Percentiles rank a stretch among this genome's conserved stretches.
These are phyloP conservation scores for Caenorhabditis wallacei DNA, from an alignment of 2,888 invertebrate genomes.

Conservation along the genomic window DNA sequence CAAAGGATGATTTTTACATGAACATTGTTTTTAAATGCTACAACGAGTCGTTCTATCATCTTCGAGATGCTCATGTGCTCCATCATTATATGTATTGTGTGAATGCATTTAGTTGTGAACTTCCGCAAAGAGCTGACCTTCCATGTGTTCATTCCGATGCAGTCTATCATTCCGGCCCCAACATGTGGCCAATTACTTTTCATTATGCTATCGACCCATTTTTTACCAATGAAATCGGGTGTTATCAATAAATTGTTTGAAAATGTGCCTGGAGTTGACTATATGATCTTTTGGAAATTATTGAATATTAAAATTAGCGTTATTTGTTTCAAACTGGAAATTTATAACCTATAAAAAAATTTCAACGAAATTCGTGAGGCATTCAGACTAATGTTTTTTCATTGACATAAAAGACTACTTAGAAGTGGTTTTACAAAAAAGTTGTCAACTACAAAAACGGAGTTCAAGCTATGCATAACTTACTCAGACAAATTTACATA, in stretches of 20 bases:
- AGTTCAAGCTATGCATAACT: too few species aligned
- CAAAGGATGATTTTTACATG: slow-evolving; percentile 30
- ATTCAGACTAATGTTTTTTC: too few species aligned
- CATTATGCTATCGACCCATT: slow-evolving; percentile 17
- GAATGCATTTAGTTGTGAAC: slow-evolving; percentile 47
- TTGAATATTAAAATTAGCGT: too few species aligned
- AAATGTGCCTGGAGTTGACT: too few species aligned
- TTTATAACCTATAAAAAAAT: too few species aligned
- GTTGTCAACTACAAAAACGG: too few species aligned
- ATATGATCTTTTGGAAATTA: too few species aligned
- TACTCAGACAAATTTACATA: too few species aligned
- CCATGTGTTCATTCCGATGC: slow-evolving; percentile 57
- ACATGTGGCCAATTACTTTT: slow-evolving; percentile 53
- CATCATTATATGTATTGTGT: slow-evolving; percentile 19
- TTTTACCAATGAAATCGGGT: slow-evolving; percentile 40
- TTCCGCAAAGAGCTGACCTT: slow-evolving; percentile 44
- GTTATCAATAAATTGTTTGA: slow-evolving; percentile 59
- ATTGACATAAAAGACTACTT: too few species aligned
- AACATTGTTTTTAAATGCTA: slow-evolving; percentile 58
- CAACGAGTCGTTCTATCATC: slow-evolving; percentile 38
- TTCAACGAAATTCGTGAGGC: too few species aligned
- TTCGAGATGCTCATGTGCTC: slow-evolving; percentile 1
- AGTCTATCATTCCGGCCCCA: slow-evolving; percentile 39
- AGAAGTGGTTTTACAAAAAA: too few species aligned
- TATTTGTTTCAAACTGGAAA: too few species aligned